Evolutionary conservation across 1,140 invertebrate genomes (phyloP).

Genomic region (Musca domestica): DNA sequence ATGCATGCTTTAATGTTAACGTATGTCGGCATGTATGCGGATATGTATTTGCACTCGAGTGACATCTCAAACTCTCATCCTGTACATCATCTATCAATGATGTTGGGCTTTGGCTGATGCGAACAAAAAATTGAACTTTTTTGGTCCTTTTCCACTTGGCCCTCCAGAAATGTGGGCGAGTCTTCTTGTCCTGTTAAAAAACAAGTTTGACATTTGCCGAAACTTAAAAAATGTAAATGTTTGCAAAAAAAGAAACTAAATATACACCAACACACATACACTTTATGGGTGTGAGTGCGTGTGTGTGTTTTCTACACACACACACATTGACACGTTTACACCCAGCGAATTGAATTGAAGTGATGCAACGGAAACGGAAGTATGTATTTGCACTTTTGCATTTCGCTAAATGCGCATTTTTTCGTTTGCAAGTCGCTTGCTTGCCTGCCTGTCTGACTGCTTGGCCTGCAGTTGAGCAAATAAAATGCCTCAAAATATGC

Average conservation of each 20-base stretch:
- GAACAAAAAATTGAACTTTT: neutral
- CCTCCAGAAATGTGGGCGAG: slow-evolving; percentile 8
- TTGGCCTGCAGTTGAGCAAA: neutral
- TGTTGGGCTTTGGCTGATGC: slow-evolving; percentile 5
- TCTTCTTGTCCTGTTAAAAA: slow-evolving; percentile 9
- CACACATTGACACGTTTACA: neutral
- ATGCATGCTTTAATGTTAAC: too few relatives aligned
- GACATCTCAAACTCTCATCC: slow-evolving; percentile 6
- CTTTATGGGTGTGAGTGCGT: too few relatives aligned
- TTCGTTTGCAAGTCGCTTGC: slow-evolving; percentile 1
- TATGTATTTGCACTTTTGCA: slow-evolving; percentile 30
- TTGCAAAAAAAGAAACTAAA: neutral
- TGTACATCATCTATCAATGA: slow-evolving; percentile 17
- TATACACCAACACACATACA: neutral
- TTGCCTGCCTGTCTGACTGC: too few relatives aligned
- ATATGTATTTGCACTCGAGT: neutral
- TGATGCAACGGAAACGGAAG: slow-evolving; percentile 29
- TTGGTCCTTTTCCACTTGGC: neutral
- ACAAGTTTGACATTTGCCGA: slow-evolving; percentile 8
- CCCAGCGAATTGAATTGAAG: slow-evolving; percentile 13
- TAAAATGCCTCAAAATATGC: slow-evolving; percentile 13
- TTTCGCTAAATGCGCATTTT: slow-evolving; percentile 28
- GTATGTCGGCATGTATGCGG: neutral
- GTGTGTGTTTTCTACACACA: neutral
- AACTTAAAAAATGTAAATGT: slow-evolving; percentile 3